Conservation (phyloP, 1,140 invertebrate genomes). For the Notospermus geniculatus region DNA sequence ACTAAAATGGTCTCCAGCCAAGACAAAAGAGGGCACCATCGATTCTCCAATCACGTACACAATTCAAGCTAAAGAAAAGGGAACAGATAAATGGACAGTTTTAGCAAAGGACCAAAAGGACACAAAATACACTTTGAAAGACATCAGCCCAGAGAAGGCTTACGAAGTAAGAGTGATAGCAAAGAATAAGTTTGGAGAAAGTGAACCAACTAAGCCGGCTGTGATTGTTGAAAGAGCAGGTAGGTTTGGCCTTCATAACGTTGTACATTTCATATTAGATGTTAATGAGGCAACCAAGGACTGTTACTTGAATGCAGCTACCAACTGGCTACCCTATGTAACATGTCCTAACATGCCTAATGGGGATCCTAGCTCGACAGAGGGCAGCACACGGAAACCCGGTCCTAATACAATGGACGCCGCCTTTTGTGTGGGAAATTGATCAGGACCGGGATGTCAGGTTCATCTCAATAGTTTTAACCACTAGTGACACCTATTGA, state of each 20-base stretch:
- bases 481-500: no score
- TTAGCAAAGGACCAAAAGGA: constrained; percentile 35
- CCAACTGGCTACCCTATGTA: no score
- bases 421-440: no score
- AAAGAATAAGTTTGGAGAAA: constrained; percentile 93
- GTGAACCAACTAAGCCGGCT: constrained; percentile 67
- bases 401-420: no score
- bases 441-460: no score
- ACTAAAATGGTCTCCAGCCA: constrained; percentile 87
- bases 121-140: constrained; percentile 38
- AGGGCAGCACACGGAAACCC: no score
- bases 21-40: constrained; percentile 45
- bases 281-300: no score
- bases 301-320: no score
- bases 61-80: constrained; percentile 44
- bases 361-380: no score
- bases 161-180: constrained; percentile 97
- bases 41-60: constrained; percentile 46
- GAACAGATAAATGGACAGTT: constrained; percentile 39
- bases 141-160: constrained; percentile 58
- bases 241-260: constrained; percentile 23
- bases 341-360: no score
- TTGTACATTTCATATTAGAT: no score
- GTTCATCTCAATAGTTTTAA: no score
- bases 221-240: constrained; percentile 2